phyloP scores from a whole-genome alignment of 2,113 vertebrate genomes.

The Malurus alboscapulatus region DNA sequence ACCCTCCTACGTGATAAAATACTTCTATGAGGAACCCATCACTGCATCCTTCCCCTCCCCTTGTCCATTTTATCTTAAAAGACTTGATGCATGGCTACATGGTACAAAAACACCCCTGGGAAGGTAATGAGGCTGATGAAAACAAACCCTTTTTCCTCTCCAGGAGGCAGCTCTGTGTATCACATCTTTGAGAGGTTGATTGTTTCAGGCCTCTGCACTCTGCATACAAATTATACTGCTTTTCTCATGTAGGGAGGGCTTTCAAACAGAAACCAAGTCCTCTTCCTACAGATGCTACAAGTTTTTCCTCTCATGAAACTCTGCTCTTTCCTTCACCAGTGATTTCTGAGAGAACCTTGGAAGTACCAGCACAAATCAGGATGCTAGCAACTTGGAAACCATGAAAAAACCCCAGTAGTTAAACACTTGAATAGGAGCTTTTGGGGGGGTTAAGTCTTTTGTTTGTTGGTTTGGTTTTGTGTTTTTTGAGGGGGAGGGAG shows the following conservation, averaged over 20 bases:
- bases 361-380: not conserved
- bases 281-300: not conserved
- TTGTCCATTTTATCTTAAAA: not conserved
- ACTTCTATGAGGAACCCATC: fast-evolving
- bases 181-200: not conserved
- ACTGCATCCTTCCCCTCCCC: fast-evolving
- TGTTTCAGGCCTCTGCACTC: not conserved
- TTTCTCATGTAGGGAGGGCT: fast-evolving
- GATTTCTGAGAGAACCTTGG: not conserved
- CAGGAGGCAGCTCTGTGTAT: not conserved
- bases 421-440: not conserved
- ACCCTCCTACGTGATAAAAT: not conserved
- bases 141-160: not conserved
- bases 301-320: not conserved
- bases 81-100: fast-evolving
- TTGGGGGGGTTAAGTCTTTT: not conserved
- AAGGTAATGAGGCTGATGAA: fast-evolving
- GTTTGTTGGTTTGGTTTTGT: not conserved
- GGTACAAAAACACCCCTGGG: not conserved
- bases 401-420: not conserved
- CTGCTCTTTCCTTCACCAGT: not conserved
- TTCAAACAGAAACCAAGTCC: not conserved
- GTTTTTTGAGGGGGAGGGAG: fast-evolving
- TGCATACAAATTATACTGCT: fast-evolving
- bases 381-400: not conserved